These are phyloP conservation scores for Pithys albifrons DNA, from an alignment of 2,113 vertebrate genomes.

Conservation along the genomic window DNA sequence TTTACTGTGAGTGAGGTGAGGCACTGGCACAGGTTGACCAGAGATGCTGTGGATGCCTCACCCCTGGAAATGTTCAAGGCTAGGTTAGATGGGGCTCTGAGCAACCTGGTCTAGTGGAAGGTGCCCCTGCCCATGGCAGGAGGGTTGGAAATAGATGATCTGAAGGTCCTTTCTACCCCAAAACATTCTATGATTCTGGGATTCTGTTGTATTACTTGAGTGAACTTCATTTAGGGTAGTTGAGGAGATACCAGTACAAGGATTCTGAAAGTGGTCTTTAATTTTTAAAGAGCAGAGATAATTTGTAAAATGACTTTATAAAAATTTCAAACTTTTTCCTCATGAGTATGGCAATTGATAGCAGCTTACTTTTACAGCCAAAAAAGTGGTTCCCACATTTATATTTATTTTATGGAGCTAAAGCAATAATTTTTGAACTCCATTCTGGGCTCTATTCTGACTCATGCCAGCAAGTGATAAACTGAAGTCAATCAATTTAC, in stretches of 20 bases:
- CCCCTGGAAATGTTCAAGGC: not conserved
- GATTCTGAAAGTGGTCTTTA: not conserved
- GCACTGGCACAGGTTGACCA: not conserved
- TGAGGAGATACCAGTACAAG: not conserved
- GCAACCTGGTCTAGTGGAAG: not conserved
- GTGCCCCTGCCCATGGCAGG: not conserved
- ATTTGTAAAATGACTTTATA: not conserved
- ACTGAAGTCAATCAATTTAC: not conserved
- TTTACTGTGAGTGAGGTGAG: not conserved
- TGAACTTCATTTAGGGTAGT: not conserved
- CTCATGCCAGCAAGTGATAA: not conserved
- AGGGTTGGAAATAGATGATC: fast-evolving
- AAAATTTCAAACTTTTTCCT: not conserved
- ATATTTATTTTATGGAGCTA: not conserved
- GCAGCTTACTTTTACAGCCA: not conserved
- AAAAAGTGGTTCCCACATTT: not conserved
- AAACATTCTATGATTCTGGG: not conserved
- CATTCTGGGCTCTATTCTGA: not conserved
- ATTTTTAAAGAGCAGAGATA: not conserved
- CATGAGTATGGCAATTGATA: not conserved
- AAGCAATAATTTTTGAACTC: not conserved
- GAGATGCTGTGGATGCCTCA: not conserved
- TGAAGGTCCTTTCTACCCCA: not conserved
- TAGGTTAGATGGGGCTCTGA: not conserved
- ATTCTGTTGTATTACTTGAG: not conserved